Conservation (phyloP, 2,113 vertebrate genomes). For the Scatophagus argus region DNA sequence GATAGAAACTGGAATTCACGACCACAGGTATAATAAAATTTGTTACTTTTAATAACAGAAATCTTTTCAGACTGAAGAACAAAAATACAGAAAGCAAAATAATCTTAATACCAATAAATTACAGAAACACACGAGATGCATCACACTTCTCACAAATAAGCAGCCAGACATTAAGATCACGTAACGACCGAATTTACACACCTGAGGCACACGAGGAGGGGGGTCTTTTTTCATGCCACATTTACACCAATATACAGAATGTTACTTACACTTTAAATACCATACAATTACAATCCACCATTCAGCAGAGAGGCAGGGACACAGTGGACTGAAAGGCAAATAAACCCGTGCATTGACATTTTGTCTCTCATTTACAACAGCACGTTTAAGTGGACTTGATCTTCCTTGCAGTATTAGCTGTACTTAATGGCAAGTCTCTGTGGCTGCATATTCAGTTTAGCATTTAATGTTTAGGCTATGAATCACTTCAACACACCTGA, state of each 20-base stretch:
- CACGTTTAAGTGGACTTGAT: conserved; percentile 32
- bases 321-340: conserved; percentile 46
- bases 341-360: conserved; percentile 50
- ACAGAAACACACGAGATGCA: conserved; percentile 74
- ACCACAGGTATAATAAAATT: conserved; percentile 76
- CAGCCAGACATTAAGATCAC: conserved; percentile 77
- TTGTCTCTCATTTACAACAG: conserved; percentile 47
- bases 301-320: conserved; percentile 54
- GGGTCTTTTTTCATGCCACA: conserved; percentile 80
- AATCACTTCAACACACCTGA: conserved; percentile 12
- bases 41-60: conserved; percentile 78
- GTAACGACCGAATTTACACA: conserved; percentile 69
- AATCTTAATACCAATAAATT: conserved; percentile 59
- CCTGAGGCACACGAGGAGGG: conserved; percentile 70
- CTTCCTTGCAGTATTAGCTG: conserved; percentile 45
- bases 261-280: conserved; percentile 62
- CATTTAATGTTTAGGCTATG: conserved; percentile 1
- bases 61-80: conserved; percentile 68
- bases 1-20: conserved; percentile 49
- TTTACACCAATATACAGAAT: conserved; percentile 73
- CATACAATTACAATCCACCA: conserved; percentile 63
- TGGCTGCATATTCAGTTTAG: conserved; percentile 59
- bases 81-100: conserved; percentile 58
- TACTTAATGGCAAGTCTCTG: conserved; percentile 53
- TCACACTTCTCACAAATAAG: conserved; percentile 75